These are phyloP conservation scores for Daptonema setosum DNA, from an alignment of 2,888 invertebrate genomes.

Conservation along the genomic window DNA sequence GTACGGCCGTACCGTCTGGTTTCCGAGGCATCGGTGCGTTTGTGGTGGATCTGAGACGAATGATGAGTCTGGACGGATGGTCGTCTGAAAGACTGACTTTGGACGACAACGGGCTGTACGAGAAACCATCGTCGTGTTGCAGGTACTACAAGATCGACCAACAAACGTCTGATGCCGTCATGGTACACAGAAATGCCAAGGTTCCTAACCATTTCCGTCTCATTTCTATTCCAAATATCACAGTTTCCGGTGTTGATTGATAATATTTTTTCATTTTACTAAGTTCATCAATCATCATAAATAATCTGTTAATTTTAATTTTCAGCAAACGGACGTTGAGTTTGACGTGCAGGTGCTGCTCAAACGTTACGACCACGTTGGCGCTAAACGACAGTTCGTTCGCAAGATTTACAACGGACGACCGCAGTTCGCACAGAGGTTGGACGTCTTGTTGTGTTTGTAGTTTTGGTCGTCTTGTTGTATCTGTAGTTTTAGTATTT, in stretches of 20 bases:
- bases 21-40: slow-evolving; percentile 14
- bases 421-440: background rate
- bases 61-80: background rate
- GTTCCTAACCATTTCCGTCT: no score
- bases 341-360: slow-evolving; percentile 12
- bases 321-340: background rate
- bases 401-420: slow-evolving; percentile 15
- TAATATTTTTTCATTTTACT: no score
- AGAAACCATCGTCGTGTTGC: slow-evolving; percentile 14
- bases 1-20: slow-evolving; percentile 12
- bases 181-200: slow-evolving; percentile 10
- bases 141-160: slow-evolving; percentile 12
- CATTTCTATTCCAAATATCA: no score
- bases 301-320: no score
- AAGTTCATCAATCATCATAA: no score
- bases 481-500: no score
- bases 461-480: background rate
- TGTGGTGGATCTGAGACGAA: slow-evolving; percentile 13
- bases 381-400: slow-evolving; percentile 12
- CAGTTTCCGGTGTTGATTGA: no score
- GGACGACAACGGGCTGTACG: slow-evolving; percentile 16
- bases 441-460: background rate
- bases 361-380: slow-evolving; percentile 15
- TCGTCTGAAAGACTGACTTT: slow-evolving; percentile 9
- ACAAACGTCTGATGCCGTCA: slow-evolving; percentile 10